These are phyloP conservation scores for Drosophila rubida DNA, from an alignment of 2,888 invertebrate genomes.

Conservation along the genomic window DNA sequence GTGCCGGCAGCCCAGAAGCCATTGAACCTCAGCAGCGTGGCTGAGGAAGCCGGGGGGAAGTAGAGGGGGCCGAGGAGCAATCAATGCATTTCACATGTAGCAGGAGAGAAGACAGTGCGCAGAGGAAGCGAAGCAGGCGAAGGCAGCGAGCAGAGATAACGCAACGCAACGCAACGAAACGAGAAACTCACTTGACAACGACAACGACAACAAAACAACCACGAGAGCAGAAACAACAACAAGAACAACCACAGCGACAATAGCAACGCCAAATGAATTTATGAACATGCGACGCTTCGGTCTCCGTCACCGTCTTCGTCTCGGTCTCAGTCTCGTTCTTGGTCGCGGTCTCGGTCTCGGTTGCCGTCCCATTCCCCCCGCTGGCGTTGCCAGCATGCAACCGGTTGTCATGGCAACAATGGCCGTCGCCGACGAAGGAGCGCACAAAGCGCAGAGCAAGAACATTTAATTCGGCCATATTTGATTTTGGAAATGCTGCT, in stretches of 20 bases:
- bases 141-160: conserved; percentile 47
- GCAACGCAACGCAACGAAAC: conserved; percentile 51
- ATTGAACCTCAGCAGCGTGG: conserved; percentile 55
- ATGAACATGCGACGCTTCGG: conserved; percentile 61
- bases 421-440: conserved; percentile 73
- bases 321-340: no score
- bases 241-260: conserved; percentile 34
- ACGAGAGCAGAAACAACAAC: conserved; percentile 5
- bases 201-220: conserved; percentile 2
- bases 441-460: conserved; percentile 61
- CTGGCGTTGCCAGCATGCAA: conserved; percentile 33
- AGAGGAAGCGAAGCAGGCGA: conserved; percentile 13
- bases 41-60: background rate
- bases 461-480: conserved; percentile 81
- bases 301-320: background rate
- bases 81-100: conserved; percentile 43
- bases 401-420: conserved; percentile 77
- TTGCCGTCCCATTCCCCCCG: conserved; percentile 17
- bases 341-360: background rate
- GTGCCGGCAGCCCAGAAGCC: conserved; percentile 28
- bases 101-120: conserved; percentile 6
- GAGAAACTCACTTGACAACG: conserved; percentile 54
- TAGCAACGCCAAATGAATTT: conserved; percentile 63
- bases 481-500: conserved; percentile 77
- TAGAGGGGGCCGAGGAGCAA: conserved; percentile 14